These are phyloP conservation scores for Coronaproctus castanopsis DNA, from an alignment of 2,888 invertebrate species.

Conservation along the genomic window DNA sequence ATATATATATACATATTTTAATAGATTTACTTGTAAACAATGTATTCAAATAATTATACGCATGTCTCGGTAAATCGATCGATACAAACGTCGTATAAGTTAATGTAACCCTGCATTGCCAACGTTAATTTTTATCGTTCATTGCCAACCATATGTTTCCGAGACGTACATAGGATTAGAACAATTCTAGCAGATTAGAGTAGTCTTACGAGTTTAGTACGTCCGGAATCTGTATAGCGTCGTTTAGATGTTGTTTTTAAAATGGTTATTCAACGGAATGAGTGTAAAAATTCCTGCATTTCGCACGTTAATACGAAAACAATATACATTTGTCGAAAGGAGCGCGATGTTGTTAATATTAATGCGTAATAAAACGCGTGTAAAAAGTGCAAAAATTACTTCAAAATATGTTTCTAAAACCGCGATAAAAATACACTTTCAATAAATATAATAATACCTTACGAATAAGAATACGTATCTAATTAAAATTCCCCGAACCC, in stretches of 20 bases:
- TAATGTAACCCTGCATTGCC: not conserved
- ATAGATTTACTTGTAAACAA: no score
- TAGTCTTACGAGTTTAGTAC: not conserved
- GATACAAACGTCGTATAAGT: no score
- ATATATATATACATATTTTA: no score
- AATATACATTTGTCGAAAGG: not conserved
- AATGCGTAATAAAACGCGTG: not conserved
- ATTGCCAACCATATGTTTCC: not conserved
- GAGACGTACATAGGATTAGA: not conserved
- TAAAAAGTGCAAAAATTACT: not conserved
- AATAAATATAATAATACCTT: not conserved
- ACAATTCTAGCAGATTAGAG: not conserved
- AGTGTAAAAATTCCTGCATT: not conserved
- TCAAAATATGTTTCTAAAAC: not conserved
- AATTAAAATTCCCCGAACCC: no score
- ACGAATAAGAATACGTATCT: no score
- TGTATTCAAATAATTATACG: no score
- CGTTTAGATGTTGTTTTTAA: not conserved
- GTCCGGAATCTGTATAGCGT: not conserved
- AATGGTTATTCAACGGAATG: not conserved
- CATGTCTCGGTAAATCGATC: no score
- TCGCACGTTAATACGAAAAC: not conserved
- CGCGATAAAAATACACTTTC: not conserved
- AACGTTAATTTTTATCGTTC: not conserved
- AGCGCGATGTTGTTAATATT: not conserved